These are phyloP conservation scores for Podarcis lilfordi DNA, from an alignment of 2,797 vertebrate genomes.

Conservation along the genomic window DNA sequence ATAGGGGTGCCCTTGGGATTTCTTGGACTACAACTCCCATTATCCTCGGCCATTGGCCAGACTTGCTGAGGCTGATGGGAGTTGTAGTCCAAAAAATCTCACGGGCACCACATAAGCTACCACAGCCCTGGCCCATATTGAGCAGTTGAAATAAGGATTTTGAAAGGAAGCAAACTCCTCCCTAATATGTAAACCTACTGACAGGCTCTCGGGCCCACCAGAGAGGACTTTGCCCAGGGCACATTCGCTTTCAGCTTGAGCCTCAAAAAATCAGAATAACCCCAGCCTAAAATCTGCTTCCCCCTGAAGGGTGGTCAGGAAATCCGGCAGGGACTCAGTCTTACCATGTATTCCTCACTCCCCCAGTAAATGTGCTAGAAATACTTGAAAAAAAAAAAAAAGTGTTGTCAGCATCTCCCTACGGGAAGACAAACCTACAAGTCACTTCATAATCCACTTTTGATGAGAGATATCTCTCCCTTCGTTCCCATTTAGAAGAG, in stretches of 20 bases:
- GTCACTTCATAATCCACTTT: not conserved
- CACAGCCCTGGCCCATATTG: too few relatives aligned
- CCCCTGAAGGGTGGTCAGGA: not conserved
- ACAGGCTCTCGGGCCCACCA: too few relatives aligned
- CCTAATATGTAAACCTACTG: not conserved
- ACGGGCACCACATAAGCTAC: too few relatives aligned
- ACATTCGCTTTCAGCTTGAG: not conserved
- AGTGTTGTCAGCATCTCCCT: not conserved
- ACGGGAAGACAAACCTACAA: not conserved
- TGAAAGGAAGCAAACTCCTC: too few relatives aligned
- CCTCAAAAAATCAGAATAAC: not conserved
- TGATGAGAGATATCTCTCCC: not conserved
- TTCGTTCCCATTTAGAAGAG: not conserved
- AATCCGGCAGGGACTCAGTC: not conserved
- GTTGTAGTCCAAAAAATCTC: too few relatives aligned
- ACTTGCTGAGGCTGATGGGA: too few relatives aligned
- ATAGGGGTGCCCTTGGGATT: too few relatives aligned
- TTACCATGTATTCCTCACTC: not conserved
- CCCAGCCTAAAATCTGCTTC: not conserved
- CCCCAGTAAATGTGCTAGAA: not conserved
- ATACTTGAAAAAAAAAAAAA: too few relatives aligned
- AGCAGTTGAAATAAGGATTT: not conserved
- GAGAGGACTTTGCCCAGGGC: too few relatives aligned
- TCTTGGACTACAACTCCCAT: too few relatives aligned
- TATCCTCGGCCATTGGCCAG: too few relatives aligned